Percentiles rank a stretch among this genome's conserved stretches.
These are phyloP conservation scores for Crambe crambe DNA, from an alignment of 37 sponge, comb jelly and placozoan species.

Conservation along the genomic window DNA sequence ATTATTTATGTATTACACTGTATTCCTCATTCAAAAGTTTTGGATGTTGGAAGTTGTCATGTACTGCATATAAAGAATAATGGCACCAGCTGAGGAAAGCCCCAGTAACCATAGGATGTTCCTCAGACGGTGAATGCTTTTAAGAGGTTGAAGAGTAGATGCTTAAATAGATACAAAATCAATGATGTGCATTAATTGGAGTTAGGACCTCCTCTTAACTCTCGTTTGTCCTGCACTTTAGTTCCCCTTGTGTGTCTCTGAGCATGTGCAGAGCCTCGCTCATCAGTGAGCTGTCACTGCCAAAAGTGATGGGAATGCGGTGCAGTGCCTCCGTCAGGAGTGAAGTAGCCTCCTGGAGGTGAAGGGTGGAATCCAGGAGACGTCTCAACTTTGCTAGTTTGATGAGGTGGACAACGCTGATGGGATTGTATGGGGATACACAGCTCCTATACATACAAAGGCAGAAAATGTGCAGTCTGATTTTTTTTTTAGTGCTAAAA, in stretches of 20 bases:
- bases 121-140: too few species aligned
- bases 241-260: constrained; percentile 12
- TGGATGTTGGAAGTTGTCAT: too few species aligned
- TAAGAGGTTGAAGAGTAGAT: too few species aligned
- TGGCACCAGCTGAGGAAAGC: too few species aligned
- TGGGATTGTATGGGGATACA: constrained; percentile 20
- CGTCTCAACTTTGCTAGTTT: constrained; percentile 49
- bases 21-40: too few species aligned
- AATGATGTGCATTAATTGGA: too few species aligned
- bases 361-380: constrained; percentile 2
- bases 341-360: neutral
- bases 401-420: constrained; percentile 34
- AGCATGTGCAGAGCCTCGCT: constrained; percentile 4
- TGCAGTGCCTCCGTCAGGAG: neutral
- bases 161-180: too few species aligned
- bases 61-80: too few species aligned
- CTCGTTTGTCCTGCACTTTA: neutral
- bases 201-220: too few species aligned
- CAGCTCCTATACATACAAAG: neutral
- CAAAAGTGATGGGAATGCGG: neutral
- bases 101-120: too few species aligned
- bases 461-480: neutral
- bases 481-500: neutral
- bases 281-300: constrained; percentile 9
- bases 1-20: too few species aligned